These are phyloP conservation scores for Bothrops alternatus DNA, from an alignment of 2,797 vertebrate genomes.

Conservation along the genomic window DNA sequence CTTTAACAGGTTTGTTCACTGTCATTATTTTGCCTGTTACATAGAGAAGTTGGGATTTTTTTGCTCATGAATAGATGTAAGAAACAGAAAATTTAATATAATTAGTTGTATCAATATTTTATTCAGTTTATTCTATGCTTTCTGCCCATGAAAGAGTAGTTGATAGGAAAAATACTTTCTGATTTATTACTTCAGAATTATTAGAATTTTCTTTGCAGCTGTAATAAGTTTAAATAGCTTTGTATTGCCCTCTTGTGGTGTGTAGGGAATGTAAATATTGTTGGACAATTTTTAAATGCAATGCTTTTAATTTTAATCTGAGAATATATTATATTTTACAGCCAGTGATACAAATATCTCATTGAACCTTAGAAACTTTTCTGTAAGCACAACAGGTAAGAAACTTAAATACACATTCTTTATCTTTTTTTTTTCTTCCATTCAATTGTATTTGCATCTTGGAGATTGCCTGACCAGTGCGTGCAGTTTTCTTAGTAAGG, in stretches of 20 bases:
- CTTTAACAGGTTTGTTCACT: not conserved
- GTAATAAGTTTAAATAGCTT: not conserved
- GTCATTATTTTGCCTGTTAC: not conserved
- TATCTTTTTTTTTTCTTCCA: not conserved
- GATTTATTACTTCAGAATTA: not conserved
- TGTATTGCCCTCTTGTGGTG: constrained; percentile 59
- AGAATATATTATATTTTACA: constrained; percentile 43
- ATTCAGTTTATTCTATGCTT: not conserved
- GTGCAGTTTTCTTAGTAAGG: not conserved
- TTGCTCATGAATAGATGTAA: not conserved
- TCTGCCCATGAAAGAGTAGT: not conserved
- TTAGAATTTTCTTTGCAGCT: not conserved
- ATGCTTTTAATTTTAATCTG: not conserved
- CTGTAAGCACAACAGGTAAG: constrained; percentile 48
- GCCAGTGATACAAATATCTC: constrained; percentile 44
- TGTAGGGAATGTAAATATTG: constrained; percentile 29
- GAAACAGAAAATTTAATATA: not conserved
- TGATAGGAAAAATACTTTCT: not conserved
- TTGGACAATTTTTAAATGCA: not conserved
- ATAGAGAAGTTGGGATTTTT: not conserved
- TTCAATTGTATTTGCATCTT: not conserved
- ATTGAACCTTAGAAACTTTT: not conserved
- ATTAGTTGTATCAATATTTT: not conserved
- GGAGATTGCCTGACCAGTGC: not conserved
- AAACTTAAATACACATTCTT: not conserved